Percentiles rank a stretch among this genome's conserved stretches.
phyloP scores from a whole-genome alignment of 1,140 invertebrate genomes.

The Acromyrmex heyeri region DNA sequence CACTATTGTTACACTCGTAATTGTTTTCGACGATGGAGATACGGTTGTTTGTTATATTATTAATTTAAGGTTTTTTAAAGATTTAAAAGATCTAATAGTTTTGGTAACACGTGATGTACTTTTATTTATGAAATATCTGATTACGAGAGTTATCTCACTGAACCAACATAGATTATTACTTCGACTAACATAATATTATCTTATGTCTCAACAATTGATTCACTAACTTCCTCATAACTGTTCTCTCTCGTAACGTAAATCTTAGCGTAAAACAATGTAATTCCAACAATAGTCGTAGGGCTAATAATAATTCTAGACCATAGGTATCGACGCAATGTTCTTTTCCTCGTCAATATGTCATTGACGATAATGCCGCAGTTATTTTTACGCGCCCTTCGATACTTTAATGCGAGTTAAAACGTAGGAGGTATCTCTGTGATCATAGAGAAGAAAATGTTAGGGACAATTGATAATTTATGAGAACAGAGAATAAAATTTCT shows the following conservation, averaged over 20 bases:
- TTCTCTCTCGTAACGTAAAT: neutral
- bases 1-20: neutral
- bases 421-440: neutral
- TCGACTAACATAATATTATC: slow-evolving; percentile 33
- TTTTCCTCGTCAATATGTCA: slow-evolving; percentile 50
- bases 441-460: slow-evolving; percentile 23
- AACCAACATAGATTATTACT: slow-evolving; percentile 22
- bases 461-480: slow-evolving; percentile 16
- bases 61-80: neutral
- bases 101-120: neutral
- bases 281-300: slow-evolving; percentile 43
- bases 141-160: neutral
- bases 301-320: slow-evolving; percentile 45
- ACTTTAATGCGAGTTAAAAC: slow-evolving; percentile 25
- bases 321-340: neutral
- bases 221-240: neutral
- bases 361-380: slow-evolving; percentile 39
- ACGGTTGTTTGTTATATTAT: neutral
- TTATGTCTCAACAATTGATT: slow-evolving; percentile 1
- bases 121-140: slow-evolving; percentile 1
- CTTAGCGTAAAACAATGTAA: slow-evolving; percentile 30
- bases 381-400: slow-evolving; percentile 57
- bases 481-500: neutral
- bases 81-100: neutral
- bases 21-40: too few relatives aligned